phyloP scores from a whole-genome alignment of 2,888 invertebrate species.

The Campopleginae sp. region DNA sequence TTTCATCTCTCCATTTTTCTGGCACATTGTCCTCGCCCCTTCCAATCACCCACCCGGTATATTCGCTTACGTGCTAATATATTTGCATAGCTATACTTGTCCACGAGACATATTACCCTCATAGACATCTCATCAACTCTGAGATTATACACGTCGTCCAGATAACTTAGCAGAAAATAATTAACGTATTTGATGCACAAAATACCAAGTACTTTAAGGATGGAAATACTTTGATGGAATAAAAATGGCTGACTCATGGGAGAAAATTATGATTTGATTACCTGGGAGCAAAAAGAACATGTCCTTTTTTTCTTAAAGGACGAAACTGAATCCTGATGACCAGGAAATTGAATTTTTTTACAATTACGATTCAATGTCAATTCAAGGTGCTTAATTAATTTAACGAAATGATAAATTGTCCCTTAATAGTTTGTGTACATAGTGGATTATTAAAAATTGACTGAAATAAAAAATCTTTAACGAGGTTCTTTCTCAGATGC shows the following conservation, averaged over 20 bases:
- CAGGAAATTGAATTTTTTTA: neutral
- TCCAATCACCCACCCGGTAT: neutral
- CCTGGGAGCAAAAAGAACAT: neutral
- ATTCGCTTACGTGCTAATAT: neutral
- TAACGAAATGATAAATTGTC: neutral
- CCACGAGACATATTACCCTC: conserved; percentile 13
- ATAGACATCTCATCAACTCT: conserved; percentile 5
- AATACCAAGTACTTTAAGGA: neutral
- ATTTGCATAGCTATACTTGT: neutral
- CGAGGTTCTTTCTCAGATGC: conserved; percentile 87
- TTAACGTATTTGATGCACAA: conserved; percentile 16
- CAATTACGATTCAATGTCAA: too few species aligned
- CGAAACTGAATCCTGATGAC: neutral
- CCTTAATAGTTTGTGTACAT: conserved; percentile 7
- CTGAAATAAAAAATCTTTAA: conserved; percentile 14
- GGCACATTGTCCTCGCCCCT: neutral
- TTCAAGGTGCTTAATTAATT: neutral
- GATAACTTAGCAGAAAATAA: conserved; percentile 7
- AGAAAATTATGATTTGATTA: neutral
- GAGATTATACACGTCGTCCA: conserved; percentile 7
- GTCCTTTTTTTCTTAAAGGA: neutral
- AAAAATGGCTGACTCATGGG: neutral
- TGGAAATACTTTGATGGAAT: neutral
- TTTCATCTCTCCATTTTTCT: neutral
- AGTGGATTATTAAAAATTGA: conserved; percentile 24